These are phyloP conservation scores for Echinops telfairi DNA, from an alignment of 2,113 vertebrate genomes.

Conservation along the genomic window DNA sequence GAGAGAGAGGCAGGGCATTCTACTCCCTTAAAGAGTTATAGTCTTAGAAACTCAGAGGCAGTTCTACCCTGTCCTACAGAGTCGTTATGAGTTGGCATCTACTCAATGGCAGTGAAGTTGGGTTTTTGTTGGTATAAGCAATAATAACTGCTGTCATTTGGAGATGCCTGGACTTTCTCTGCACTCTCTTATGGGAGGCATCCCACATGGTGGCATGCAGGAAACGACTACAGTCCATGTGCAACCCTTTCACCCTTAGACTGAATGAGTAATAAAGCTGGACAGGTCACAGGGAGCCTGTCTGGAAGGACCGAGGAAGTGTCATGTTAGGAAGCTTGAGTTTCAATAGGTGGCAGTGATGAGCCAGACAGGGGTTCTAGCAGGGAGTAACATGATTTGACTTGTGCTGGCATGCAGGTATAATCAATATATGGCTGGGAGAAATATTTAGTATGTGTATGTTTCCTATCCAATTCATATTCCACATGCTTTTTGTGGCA, in stretches of 20 bases:
- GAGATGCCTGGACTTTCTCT: not conserved
- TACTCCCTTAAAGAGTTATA: no score
- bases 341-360: slow-evolving; percentile 17
- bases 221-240: not conserved
- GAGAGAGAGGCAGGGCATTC: no score
- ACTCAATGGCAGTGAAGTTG: no score
- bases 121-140: not conserved
- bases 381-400: no score
- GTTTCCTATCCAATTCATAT: not conserved
- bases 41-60: no score
- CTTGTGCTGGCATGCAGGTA: not conserved
- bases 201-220: not conserved
- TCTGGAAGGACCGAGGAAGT: not conserved
- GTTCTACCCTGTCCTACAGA: no score
- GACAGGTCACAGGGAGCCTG: not conserved
- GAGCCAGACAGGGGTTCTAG: not conserved
- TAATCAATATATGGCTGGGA: not conserved
- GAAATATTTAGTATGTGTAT: not conserved
- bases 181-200: not conserved
- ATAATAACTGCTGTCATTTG: not conserved
- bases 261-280: not conserved
- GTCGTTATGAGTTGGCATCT: no score
- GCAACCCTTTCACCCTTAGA: not conserved
- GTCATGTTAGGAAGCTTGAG: not conserved
- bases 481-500: not conserved